Evolutionary conservation across 1,140 invertebrate species (phyloP).

Genomic region (Oreohelix idahoensis): DNA sequence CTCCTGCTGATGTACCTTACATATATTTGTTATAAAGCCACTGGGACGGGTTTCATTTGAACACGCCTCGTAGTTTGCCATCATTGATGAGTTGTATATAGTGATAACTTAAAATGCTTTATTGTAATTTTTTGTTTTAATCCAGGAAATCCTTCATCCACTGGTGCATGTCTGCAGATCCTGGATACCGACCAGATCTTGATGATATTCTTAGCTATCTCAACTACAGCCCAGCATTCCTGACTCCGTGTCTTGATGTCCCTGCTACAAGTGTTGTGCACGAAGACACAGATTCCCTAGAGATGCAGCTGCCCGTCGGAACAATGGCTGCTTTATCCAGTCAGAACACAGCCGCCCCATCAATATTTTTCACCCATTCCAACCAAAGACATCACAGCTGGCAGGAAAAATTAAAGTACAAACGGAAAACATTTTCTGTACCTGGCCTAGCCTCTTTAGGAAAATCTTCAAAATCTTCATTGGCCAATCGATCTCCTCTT

Average conservation of each 20-base stretch:
- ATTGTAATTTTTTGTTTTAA: background rate
- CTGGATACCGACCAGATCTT: conserved; percentile 82
- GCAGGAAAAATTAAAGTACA: conserved; percentile 38
- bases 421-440: conserved; percentile 42
- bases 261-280: conserved; percentile 83
- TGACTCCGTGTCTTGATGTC: conserved; percentile 85
- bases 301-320: conserved; percentile 65
- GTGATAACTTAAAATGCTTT: too few species aligned
- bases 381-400: conserved; percentile 51
- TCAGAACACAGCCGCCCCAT: conserved; percentile 20
- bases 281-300: conserved; percentile 76
- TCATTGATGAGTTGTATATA: too few species aligned
- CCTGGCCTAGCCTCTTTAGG: conserved; percentile 13
- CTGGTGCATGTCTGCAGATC: conserved; percentile 73
- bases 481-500: background rate
- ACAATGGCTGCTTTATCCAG: conserved; percentile 32
- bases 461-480: background rate
- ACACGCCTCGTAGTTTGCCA: too few species aligned
- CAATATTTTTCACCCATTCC: conserved; percentile 48
- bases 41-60: too few species aligned
- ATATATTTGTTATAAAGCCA: too few species aligned
- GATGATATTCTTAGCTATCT: conserved; percentile 86
- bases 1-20: too few species aligned
- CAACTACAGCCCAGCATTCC: conserved; percentile 82
- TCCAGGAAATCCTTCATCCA: conserved; percentile 30